Percentiles rank a stretch among this genome's conserved stretches.
phyloP scores from a whole-genome alignment of 1,140 invertebrate genomes.

The Drosophila serrata region DNA sequence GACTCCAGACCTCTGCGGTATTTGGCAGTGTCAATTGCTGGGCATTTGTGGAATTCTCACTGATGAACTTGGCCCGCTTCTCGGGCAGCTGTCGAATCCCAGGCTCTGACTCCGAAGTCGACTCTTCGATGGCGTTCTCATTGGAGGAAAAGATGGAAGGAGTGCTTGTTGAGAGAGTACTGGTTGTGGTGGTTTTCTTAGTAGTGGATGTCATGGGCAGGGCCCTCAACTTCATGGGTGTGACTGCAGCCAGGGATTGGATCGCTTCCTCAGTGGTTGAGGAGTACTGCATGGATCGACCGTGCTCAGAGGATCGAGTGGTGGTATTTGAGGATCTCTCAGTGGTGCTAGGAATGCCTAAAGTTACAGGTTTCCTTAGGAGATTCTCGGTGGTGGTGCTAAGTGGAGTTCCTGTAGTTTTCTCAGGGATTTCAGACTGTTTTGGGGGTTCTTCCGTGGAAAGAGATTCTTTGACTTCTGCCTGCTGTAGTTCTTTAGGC shows the following conservation, averaged over 20 bases:
- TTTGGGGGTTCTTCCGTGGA: background rate
- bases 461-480: background rate
- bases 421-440: background rate
- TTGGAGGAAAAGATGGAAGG: constrained; percentile 38
- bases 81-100: constrained; percentile 51
- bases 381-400: background rate
- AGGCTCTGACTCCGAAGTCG: constrained; percentile 9
- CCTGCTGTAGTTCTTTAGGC: background rate
- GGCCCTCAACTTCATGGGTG: constrained; percentile 67
- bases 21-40: constrained; percentile 74
- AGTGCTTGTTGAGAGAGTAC: constrained; percentile 12
- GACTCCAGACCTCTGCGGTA: constrained; percentile 71
- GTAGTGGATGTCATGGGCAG: constrained; percentile 45
- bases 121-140: constrained; percentile 67
- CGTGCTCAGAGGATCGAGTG: constrained; percentile 43
- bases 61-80: constrained; percentile 76
- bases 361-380: background rate
- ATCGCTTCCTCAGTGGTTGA: constrained; percentile 42
- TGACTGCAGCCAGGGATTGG: constrained; percentile 18
- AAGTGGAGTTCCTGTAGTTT: background rate
- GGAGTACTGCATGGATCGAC: constrained; percentile 52
- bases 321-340: constrained; percentile 3
- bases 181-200: constrained; percentile 25
- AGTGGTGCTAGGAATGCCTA: constrained; percentile 3
- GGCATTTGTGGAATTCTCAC: constrained; percentile 78